phyloP scores from a whole-genome alignment of 2,113 vertebrate species.

The Xiphophorus maculatus region DNA sequence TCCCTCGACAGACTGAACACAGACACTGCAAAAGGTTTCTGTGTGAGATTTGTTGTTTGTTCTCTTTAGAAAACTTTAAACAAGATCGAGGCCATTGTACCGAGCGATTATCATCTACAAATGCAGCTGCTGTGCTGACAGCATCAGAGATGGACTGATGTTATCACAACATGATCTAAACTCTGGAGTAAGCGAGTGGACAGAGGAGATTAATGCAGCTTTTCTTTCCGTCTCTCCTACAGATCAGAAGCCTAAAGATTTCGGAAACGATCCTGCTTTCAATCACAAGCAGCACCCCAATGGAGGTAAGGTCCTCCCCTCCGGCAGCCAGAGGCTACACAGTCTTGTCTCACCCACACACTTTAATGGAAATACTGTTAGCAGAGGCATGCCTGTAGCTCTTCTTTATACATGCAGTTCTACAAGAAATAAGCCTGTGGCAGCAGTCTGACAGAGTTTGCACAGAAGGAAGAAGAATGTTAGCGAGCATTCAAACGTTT shows the following conservation, averaged over 20 bases:
- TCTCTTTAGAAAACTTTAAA: conserved; percentile 30
- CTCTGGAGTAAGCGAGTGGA: conserved; percentile 11
- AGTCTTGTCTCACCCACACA: conserved; percentile 30
- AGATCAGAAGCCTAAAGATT: conserved; percentile 79
- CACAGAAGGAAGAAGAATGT: background rate
- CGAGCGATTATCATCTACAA: conserved; percentile 41
- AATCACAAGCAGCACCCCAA: conserved; percentile 66
- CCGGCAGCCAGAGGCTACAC: conserved; percentile 39
- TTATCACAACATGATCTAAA: conserved; percentile 17
- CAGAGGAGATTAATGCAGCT: conserved; percentile 36
- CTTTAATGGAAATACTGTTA: conserved; percentile 14
- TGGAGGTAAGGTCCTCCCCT: conserved; percentile 67
- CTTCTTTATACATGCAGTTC: conserved; percentile 33
- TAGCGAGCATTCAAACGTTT: conserved; percentile 16
- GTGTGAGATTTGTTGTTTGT: conserved; percentile 16
- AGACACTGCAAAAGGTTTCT: background rate
- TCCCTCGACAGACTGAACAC: conserved; percentile 11
- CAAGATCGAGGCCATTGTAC: conserved; percentile 15
- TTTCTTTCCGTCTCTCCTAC: conserved; percentile 53
- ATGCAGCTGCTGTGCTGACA: conserved; percentile 17
- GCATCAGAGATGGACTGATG: conserved; percentile 13
- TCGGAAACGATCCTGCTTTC: conserved; percentile 72
- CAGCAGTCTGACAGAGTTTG: conserved; percentile 38
- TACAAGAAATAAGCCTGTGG: conserved; percentile 50
- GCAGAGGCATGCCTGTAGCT: conserved; percentile 42